These are phyloP conservation scores for Ptychadena robeensis DNA, from an alignment of 2,797 vertebrate genomes.

Conservation along the genomic window DNA sequence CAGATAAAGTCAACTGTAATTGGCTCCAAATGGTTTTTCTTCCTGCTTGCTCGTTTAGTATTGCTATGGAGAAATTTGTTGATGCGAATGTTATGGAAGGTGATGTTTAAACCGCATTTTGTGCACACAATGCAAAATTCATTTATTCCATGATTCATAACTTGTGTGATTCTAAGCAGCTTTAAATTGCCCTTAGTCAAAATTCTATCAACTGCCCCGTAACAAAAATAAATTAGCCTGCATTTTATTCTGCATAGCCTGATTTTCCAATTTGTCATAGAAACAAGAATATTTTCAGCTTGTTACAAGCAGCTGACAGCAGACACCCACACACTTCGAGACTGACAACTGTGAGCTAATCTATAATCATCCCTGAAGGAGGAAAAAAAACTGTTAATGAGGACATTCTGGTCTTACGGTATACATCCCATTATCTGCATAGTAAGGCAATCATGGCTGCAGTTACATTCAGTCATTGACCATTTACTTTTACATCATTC, in stretches of 20 bases:
- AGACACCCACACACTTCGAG: conserved; percentile 41
- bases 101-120: not conserved
- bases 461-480: not conserved
- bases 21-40: not conserved
- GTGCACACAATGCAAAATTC: not conserved
- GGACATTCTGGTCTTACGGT: not conserved
- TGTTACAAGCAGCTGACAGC: conserved; percentile 43
- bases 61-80: not conserved
- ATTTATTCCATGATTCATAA: not conserved
- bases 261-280: conserved; percentile 45
- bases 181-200: not conserved
- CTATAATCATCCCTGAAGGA: conserved; percentile 24
- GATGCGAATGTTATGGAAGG: not conserved
- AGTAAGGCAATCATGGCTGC: not conserved
- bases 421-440: not conserved
- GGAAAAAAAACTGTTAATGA: not conserved
- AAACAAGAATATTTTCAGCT: conserved; percentile 31
- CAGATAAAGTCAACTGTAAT: not conserved
- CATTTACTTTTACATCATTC: not conserved
- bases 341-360: conserved; percentile 46
- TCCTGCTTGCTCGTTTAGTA: not conserved
- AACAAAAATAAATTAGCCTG: conserved; percentile 25
- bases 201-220: not conserved
- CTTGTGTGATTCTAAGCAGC: conserved; percentile 12
- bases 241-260: conserved; percentile 24